A percentile compares a stretch with the other conserved stretches of the same genome.
Evolutionary conservation across 92 coral and sea anemone genomes (phyloP).

Genomic region (Heliopora coerulea): DNA sequence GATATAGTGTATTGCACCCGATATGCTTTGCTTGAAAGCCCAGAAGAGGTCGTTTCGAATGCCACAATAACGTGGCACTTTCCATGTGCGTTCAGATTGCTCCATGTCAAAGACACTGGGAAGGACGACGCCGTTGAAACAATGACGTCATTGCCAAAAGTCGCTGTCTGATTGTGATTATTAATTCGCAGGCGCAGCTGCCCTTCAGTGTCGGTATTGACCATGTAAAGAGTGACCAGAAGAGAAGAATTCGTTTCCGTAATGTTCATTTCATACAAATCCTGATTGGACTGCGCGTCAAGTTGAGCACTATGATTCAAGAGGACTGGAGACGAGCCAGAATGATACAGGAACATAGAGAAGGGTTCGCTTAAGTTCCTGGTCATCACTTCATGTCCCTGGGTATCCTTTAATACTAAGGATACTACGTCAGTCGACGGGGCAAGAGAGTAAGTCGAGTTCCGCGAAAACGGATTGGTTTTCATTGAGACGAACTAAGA

Average conservation of each 20-base stretch:
- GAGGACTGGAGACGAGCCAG: neutral
- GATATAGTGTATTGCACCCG: conserved; percentile 46
- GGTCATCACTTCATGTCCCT: conserved; percentile 54
- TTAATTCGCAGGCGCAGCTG: conserved; percentile 32
- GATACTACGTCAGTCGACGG: conserved; percentile 58
- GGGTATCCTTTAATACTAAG: conserved; percentile 59
- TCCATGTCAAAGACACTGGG: conserved; percentile 41
- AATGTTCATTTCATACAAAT: conserved; percentile 13
- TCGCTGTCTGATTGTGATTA: conserved; percentile 2
- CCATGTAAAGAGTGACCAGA: conserved; percentile 7
- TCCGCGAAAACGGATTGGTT: conserved; percentile 56
- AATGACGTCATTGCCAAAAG: neutral
- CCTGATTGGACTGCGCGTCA: conserved; percentile 1
- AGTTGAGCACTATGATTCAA: neutral
- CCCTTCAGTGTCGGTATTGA: conserved; percentile 11
- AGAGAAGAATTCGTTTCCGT: neutral
- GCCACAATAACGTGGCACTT: conserved; percentile 53
- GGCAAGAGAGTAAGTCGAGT: conserved; percentile 15
- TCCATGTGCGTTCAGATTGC: conserved; percentile 42
- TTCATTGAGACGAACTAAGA: conserved; percentile 60
- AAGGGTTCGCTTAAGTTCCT: conserved; percentile 60
- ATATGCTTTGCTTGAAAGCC: conserved; percentile 11
- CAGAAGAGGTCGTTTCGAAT: conserved; percentile 19
- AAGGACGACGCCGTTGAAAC: conserved; percentile 43
- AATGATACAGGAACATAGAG: conserved; percentile 59